Evolutionary conservation across 2,888 invertebrate species (phyloP).

Genomic region (Venustoraphidia nigricollis): DNA sequence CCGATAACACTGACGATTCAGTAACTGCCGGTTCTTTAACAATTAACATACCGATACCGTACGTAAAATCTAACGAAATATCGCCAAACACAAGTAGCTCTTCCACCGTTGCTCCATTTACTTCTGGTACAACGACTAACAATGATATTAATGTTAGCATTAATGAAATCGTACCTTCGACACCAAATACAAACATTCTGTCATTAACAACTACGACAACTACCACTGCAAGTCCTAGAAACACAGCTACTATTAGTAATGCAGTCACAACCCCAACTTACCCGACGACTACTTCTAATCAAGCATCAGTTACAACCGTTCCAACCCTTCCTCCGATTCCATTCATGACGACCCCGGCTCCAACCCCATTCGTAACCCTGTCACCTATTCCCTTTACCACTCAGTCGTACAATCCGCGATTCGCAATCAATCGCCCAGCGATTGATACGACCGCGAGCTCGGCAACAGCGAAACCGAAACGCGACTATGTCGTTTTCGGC

Average conservation of each 20-base stretch:
- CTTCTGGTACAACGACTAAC: neutral
- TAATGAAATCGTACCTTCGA: neutral
- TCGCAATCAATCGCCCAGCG: too few species aligned
- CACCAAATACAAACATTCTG: neutral
- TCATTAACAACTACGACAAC: conserved; percentile 3
- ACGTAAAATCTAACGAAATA: too few species aligned
- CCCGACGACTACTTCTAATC: conserved; percentile 6
- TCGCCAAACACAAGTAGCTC: neutral
- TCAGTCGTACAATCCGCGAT: conserved; percentile 13
- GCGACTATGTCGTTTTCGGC: conserved; percentile 60
- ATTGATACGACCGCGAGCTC: conserved; percentile 5
- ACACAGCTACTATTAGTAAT: neutral
- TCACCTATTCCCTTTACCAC: neutral
- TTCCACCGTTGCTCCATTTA: neutral
- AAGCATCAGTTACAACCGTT: conserved; percentile 8
- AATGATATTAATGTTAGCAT: neutral
- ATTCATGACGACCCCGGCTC: neutral
- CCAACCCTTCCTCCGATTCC: conserved; percentile 6
- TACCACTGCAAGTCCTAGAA: conserved; percentile 2
- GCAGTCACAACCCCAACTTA: conserved; percentile 8
- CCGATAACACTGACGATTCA: conserved; percentile 1
- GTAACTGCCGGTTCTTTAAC: neutral
- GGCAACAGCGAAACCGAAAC: conserved; percentile 18
- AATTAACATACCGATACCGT: neutral
- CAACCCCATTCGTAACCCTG: neutral